Evolutionary conservation across 1,140 invertebrate genomes (phyloP).

Genomic region (Cydia strobilella): DNA sequence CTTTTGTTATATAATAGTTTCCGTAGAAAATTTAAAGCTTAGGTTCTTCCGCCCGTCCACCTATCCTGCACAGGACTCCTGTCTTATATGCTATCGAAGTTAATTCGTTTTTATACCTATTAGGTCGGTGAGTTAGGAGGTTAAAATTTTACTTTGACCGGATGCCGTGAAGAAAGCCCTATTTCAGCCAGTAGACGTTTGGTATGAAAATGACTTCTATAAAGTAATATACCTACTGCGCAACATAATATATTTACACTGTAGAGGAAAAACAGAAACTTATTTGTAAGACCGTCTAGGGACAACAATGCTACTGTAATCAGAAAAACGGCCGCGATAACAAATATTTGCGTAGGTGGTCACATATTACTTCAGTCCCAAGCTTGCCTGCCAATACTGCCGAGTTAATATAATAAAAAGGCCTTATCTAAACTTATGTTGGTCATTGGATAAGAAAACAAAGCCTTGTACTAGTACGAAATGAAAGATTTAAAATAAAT

Average conservation of each 20-base stretch:
- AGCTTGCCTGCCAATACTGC: not conserved
- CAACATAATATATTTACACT: not conserved
- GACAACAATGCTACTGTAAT: constrained; percentile 13
- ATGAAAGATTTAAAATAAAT: not conserved
- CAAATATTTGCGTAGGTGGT: constrained; percentile 21
- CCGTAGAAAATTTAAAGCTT: no score
- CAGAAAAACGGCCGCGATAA: not conserved
- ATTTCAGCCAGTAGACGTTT: no score
- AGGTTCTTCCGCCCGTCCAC: no score
- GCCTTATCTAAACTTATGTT: not conserved
- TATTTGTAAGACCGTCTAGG: constrained; percentile 6
- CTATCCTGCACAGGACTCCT: no score
- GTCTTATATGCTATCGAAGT: no score
- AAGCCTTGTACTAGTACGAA: not conserved
- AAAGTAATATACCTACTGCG: not conserved
- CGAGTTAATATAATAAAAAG: not conserved
- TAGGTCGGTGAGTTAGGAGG: no score
- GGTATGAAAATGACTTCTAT: no score
- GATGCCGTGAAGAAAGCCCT: no score
- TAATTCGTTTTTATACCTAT: no score
- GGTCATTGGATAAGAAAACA: not conserved
- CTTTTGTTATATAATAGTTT: no score
- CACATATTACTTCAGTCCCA: not conserved
- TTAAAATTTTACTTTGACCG: no score
- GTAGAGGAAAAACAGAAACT: not conserved